A percentile compares a stretch with the other conserved stretches of the same genome.
phyloP scores from a whole-genome alignment of 2,888 invertebrate species.

The Ophraella communa region DNA sequence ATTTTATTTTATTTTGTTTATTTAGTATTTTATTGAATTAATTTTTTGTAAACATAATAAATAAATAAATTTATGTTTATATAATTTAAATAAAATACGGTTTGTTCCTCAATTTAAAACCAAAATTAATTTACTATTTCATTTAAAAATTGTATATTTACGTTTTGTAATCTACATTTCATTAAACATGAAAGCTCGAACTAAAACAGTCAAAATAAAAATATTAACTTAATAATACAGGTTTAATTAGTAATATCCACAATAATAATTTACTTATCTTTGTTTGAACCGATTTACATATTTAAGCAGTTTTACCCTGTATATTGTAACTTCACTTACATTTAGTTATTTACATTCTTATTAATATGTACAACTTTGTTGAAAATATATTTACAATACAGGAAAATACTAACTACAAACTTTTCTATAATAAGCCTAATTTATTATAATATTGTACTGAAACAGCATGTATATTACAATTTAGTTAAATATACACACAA shows the following conservation, averaged over 20 bases:
- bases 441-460: constrained; percentile 41
- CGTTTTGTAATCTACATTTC: too few relatives aligned
- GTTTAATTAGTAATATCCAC: neutral
- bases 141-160: too few relatives aligned
- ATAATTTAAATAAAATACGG: too few relatives aligned
- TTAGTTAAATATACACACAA: neutral
- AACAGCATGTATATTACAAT: constrained; percentile 39
- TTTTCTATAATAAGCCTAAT: neutral
- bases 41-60: too few relatives aligned
- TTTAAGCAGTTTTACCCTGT: constrained; percentile 23
- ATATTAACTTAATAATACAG: neutral
- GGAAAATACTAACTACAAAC: neutral
- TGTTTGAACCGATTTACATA: constrained; percentile 1
- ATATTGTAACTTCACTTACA: constrained; percentile 12
- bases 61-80: too few relatives aligned
- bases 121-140: too few relatives aligned
- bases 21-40: too few relatives aligned
- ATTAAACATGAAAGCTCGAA: too few relatives aligned
- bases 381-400: neutral
- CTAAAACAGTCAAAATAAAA: neutral
- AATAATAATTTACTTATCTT: neutral
- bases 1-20: too few relatives aligned
- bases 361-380: neutral
- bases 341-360: constrained; percentile 5
- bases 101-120: too few relatives aligned